A percentile compares a stretch with the other conserved stretches of the same genome.
These are phyloP conservation scores for Gerris lacustris DNA, from an alignment of 2,888 invertebrate species.

Conservation along the genomic window DNA sequence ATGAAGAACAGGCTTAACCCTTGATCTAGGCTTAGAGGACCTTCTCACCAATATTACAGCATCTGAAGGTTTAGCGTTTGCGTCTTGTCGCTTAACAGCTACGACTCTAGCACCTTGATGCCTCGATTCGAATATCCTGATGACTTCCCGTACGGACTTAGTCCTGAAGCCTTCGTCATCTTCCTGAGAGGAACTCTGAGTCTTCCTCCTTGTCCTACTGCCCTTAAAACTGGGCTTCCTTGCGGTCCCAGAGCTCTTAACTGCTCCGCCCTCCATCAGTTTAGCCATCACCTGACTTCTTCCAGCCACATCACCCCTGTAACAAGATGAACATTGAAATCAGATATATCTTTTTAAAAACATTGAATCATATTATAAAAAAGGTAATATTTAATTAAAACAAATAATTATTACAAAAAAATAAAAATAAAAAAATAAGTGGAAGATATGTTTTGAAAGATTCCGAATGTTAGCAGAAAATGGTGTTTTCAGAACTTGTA, in stretches of 20 bases:
- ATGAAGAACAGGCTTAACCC: not conserved
- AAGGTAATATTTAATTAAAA: too few relatives aligned
- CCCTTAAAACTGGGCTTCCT: slow-evolving; percentile 7
- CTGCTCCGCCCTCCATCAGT: slow-evolving; percentile 14
- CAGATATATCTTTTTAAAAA: too few relatives aligned
- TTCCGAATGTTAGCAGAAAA: too few relatives aligned
- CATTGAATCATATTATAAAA: too few relatives aligned
- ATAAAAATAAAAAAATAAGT: too few relatives aligned
- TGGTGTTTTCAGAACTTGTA: too few relatives aligned
- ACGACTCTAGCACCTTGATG: slow-evolving; percentile 4
- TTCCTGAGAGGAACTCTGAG: not conserved
- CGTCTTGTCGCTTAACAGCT: not conserved
- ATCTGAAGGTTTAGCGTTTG: not conserved
- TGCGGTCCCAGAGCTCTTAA: not conserved
- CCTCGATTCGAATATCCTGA: not conserved
- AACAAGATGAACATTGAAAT: too few relatives aligned
- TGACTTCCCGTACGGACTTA: not conserved
- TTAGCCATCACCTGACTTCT: slow-evolving; percentile 14
- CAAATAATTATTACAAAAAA: too few relatives aligned
- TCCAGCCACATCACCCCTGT: slow-evolving; percentile 7
- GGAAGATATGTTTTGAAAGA: too few relatives aligned
- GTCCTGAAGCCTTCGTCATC: slow-evolving; percentile 2
- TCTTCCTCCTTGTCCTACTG: not conserved
- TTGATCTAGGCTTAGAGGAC: slow-evolving; percentile 2
- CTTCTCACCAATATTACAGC: slow-evolving; percentile 7